Evolutionary conservation across 2,113 vertebrate genomes (phyloP).

Genomic region (Arothron firmamentum): DNA sequence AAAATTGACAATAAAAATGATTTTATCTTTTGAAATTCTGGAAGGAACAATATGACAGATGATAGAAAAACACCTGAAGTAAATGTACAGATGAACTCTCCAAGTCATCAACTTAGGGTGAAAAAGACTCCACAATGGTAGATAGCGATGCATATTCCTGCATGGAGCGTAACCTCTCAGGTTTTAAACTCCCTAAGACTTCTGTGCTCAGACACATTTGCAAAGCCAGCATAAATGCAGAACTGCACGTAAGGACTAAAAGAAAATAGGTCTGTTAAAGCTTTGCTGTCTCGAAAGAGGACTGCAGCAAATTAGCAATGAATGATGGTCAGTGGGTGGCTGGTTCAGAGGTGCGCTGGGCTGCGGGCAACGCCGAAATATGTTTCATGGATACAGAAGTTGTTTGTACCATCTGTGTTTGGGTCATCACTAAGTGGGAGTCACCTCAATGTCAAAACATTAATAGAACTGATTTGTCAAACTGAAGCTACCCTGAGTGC

Average conservation of each 20-base stretch:
- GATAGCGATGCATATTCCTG: conserved; percentile 21
- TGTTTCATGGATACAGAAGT: neutral
- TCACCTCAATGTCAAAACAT: neutral
- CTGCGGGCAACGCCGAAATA: neutral
- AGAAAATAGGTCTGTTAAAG: conserved; percentile 5
- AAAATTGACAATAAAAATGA: no score
- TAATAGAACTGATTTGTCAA: neutral
- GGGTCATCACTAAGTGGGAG: neutral
- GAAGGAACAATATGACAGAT: no score
- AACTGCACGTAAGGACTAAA: conserved; percentile 17
- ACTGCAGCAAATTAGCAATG: conserved; percentile 28
- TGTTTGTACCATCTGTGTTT: no score
- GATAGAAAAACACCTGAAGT: no score
- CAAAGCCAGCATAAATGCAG: conserved; percentile 31
- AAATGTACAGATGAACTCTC: no score
- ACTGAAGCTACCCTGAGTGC: no score
- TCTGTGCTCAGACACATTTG: conserved; percentile 26
- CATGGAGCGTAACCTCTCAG: neutral
- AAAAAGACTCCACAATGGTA: neutral
- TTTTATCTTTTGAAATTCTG: no score
- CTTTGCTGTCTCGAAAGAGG: conserved; percentile 8
- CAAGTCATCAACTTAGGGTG: no score
- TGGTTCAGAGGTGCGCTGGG: neutral
- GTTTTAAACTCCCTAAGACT: neutral
- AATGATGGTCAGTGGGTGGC: conserved; percentile 2